Percentiles rank a stretch among this genome's conserved stretches.
Evolutionary conservation across 2,113 vertebrate genomes (phyloP).

Genomic region (Pan troglodytes): NHGRI_mPanTro3-v2.1_pri NC_072403.2:22578001-22578500

Average conservation of each 20-base stretch:
- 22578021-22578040: not conserved
- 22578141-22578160: not conserved
- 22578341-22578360: not conserved
- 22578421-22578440: not conserved
- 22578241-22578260: not conserved
- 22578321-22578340: not conserved
- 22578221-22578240: not conserved
- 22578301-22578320: not conserved
- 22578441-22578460: not conserved
- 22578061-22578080: not conserved
- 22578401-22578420: not conserved
- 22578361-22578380: not conserved
- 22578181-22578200: not conserved
- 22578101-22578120: not conserved
- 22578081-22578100: not conserved
- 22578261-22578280: not conserved
- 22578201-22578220: not conserved
- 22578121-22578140: not conserved
- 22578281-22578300: not conserved
- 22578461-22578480: not conserved
- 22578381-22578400: not conserved
- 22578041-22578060: not conserved
- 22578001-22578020: slow-evolving; percentile 14
- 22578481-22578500: not conserved
- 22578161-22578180: not conserved